Conservation (phyloP, 2,888 invertebrate species). For the Hydrotaea diabolus region DNA sequence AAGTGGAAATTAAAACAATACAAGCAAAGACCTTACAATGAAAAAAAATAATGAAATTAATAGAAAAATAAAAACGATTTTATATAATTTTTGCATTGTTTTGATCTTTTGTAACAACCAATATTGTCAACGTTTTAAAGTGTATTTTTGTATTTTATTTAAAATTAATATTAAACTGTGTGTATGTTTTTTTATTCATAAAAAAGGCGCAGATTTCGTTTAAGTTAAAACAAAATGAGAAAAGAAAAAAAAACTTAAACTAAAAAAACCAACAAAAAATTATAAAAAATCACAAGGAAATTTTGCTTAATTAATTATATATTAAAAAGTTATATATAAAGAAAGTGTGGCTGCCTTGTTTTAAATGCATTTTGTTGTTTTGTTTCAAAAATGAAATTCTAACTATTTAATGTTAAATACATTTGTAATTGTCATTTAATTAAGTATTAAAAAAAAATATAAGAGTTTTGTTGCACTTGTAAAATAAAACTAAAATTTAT, state of each 20-base stretch:
- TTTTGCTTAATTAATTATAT: not conserved
- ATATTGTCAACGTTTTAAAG: not conserved
- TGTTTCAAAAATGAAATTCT: not conserved
- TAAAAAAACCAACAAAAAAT: not conserved
- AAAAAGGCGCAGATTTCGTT: constrained; percentile 35
- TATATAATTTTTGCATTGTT: not conserved
- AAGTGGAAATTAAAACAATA: not conserved
- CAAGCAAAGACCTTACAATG: not conserved
- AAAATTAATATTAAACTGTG: not conserved
- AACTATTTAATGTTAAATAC: not conserved
- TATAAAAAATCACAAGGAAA: constrained; percentile 11
- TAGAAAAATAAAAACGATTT: not conserved
- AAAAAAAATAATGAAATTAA: not conserved
- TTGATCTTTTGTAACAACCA: not conserved
- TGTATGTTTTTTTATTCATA: not conserved
- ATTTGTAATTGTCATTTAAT: not conserved
- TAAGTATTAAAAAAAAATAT: constrained; percentile 7
- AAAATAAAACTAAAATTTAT: constrained; percentile 21
- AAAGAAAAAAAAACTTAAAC: constrained; percentile 9
- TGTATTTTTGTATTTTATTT: constrained; percentile 17
- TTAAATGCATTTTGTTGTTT: not conserved
- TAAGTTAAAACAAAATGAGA: no score
- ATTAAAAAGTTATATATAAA: not conserved
- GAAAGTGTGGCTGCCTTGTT: constrained; percentile 55
- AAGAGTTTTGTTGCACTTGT: not conserved